Base-by-base conservation (phyloP, 2,797 vertebrate genomes). In the Ptychadena robeensis region DNA sequence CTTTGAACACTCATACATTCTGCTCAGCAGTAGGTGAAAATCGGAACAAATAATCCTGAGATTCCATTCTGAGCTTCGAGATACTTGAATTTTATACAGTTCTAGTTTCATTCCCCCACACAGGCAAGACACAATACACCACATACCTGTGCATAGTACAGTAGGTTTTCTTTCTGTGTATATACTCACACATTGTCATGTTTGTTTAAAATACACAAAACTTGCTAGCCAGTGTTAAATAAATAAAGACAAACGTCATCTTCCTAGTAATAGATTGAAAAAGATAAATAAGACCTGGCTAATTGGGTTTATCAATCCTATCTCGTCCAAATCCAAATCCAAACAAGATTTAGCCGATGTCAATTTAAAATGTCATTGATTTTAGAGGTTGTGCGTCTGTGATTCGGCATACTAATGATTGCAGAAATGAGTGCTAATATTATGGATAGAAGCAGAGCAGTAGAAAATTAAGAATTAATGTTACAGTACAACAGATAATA, bases 301-400 rank as follows among this genome's bases (percentile, higher is more conserved):
- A 79, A 70, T 59, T 69, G 48, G 67, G 34, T 63, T 80, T 34
- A 80, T 38, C 67, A 71, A 37, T 70, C 25, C 35, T 70, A 15
- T 82, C 27, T 38, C 59, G 25, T 74, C 27, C 27, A 68, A 82
- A 75, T 38, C 32, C 32, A 59, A 82, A 82, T 75, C 63, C 64
- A 82, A 68, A 82, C 61, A 81, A 73, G 63, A 37, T 22, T 44
- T 35, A 66, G 27, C 70, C 67, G 38, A 44, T 73, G 71, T 73
- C 61, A 82, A 74, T 82, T 81, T 57, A 57, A 68, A 68, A 68
- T 61, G 31, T 25, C 63, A 82, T 66, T 57, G 35, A 68, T 57
- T 82, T 74, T 67, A 59, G 64, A 75, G n/a, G 31, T n/a, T 66
- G 35, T 59, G 31, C 1, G 64, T 66, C 63, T 77, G 61, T 65